Conservation (phyloP, 2,113 vertebrate genomes). For the Sceloporus tristichus region DNA sequence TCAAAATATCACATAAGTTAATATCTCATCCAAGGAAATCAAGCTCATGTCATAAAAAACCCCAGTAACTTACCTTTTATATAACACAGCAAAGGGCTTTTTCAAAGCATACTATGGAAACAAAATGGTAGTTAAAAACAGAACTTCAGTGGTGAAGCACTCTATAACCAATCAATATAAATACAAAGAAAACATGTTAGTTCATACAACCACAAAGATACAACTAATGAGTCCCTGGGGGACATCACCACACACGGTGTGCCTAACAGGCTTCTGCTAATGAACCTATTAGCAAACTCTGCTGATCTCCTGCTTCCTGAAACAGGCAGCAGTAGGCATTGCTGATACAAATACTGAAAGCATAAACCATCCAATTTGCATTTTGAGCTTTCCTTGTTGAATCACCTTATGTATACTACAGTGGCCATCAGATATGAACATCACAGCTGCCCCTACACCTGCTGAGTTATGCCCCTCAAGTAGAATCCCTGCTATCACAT, state of each 20-base stretch:
- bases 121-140: slow-evolving; percentile 10
- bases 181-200: neutral
- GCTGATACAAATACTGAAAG: neutral
- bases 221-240: neutral
- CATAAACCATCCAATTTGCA: neutral
- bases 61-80: slow-evolving; percentile 89
- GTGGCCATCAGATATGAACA: neutral
- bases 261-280: neutral
- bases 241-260: neutral
- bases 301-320: neutral
- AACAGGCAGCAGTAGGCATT: neutral
- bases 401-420: neutral
- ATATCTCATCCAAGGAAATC: slow-evolving; percentile 24
- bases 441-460: too few species aligned
- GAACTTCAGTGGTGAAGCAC: neutral
- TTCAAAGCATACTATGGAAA: slow-evolving; percentile 92
- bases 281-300: neutral
- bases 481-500: neutral
- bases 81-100: slow-evolving; percentile 92
- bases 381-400: neutral
- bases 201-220: neutral
- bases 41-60: slow-evolving; percentile 27
- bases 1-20: neutral
- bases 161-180: slow-evolving; percentile 5
- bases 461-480: neutral